A percentile compares a stretch with the other conserved stretches of the same genome.
These are phyloP conservation scores for Paedocypris micromegethes DNA, from an alignment of 2,797 vertebrate genomes.

Conservation along the genomic window DNA sequence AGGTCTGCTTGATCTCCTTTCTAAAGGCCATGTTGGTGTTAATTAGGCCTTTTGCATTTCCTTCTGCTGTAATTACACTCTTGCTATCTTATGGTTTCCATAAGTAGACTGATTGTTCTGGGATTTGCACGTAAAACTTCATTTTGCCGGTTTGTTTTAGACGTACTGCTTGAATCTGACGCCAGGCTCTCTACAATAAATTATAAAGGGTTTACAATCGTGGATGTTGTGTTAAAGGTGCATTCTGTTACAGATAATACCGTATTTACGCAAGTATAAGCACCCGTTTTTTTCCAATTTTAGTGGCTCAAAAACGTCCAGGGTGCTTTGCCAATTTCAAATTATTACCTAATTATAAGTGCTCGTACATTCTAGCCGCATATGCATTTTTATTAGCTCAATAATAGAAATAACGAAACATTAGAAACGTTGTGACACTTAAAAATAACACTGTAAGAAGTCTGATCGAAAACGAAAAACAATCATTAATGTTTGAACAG, in stretches of 20 bases:
- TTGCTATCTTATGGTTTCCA: conserved; percentile 17
- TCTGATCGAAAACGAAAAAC: no score
- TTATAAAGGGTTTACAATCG: conserved; percentile 29
- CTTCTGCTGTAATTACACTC: conserved; percentile 55
- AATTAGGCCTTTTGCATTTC: conserved; percentile 58
- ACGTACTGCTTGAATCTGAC: background rate
- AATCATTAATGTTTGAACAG: no score
- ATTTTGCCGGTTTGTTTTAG: conserved; percentile 4
- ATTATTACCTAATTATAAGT: no score
- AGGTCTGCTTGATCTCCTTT: conserved; percentile 54
- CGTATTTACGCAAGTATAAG: no score
- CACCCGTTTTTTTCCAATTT: no score
- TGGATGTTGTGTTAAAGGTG: conserved; percentile 22
- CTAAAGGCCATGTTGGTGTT: conserved; percentile 52
- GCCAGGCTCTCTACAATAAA: background rate
- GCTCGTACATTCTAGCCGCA: no score
- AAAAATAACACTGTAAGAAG: no score
- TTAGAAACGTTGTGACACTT: no score
- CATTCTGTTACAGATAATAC: no score
- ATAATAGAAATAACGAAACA: no score
- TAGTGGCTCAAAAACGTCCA: background rate
- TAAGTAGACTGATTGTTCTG: conserved; percentile 8
- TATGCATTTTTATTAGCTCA: no score
- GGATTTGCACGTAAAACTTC: conserved; percentile 18
- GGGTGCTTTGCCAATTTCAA: conserved; percentile 6